A percentile compares a stretch with the other conserved stretches of the same genome.
Evolutionary conservation across 2,888 invertebrate genomes (phyloP).

Genomic region (Orthonevra nobilis): DNA sequence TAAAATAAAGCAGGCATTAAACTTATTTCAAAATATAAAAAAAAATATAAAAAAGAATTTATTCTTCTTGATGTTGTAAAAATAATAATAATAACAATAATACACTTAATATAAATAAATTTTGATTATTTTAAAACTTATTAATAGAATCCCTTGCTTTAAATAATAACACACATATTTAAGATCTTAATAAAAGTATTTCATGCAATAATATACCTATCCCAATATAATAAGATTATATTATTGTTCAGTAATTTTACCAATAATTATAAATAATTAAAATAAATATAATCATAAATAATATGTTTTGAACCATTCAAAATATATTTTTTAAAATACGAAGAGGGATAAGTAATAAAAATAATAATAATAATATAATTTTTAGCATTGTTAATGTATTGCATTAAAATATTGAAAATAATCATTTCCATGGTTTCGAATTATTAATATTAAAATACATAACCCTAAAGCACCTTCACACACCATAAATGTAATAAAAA

Average conservation of each 20-base stretch:
- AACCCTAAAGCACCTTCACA: slow-evolving; percentile 85
- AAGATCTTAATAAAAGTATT: slow-evolving; percentile 83
- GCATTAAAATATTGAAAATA: slow-evolving; percentile 83
- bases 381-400: slow-evolving; percentile 84
- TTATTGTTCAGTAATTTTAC: slow-evolving; percentile 78
- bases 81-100: slow-evolving; percentile 82
- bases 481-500: slow-evolving; percentile 84
- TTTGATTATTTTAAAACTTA: slow-evolving; percentile 80
- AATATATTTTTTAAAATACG: slow-evolving; percentile 81
- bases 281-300: slow-evolving; percentile 81
- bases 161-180: slow-evolving; percentile 83
- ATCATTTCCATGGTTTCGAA: slow-evolving; percentile 84
- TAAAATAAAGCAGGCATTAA: slow-evolving; percentile 85
- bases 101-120: slow-evolving; percentile 82
- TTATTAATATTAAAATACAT: slow-evolving; percentile 83
- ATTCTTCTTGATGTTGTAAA: slow-evolving; percentile 82
- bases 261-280: slow-evolving; percentile 80
- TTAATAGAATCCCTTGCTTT: slow-evolving; percentile 82
- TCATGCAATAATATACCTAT: slow-evolving; percentile 82
- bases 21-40: slow-evolving; percentile 86
- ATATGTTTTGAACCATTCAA: slow-evolving; percentile 82
- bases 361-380: slow-evolving; percentile 81
- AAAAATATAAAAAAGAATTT: slow-evolving; percentile 85
- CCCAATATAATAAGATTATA: slow-evolving; percentile 77
- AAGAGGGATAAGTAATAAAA: slow-evolving; percentile 82